phyloP scores from a whole-genome alignment of 2,888 invertebrate genomes.

The Cheilosia urbana region DNA sequence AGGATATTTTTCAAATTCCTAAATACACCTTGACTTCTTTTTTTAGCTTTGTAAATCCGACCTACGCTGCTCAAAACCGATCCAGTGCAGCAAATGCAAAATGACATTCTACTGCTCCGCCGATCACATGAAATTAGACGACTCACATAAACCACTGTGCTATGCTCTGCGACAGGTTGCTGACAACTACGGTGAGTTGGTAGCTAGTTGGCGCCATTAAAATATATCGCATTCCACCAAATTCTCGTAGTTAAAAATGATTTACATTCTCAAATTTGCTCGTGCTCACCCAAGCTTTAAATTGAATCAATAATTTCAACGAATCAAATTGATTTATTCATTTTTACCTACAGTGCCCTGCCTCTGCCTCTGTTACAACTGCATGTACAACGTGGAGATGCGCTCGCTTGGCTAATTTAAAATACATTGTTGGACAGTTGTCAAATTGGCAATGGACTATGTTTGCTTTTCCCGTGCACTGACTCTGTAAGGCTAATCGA shows the following conservation, averaged over 20 bases:
- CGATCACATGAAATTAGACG: slow-evolving; percentile 87
- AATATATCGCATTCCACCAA: too few relatives aligned
- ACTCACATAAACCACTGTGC: slow-evolving; percentile 87
- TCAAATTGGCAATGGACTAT: slow-evolving; percentile 40
- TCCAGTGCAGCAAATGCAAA: slow-evolving; percentile 85
- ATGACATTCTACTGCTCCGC: slow-evolving; percentile 87
- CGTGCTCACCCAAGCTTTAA: slow-evolving; percentile 15
- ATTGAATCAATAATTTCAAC: slow-evolving; percentile 32
- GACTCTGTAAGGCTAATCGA: slow-evolving; percentile 35
- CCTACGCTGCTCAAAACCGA: slow-evolving; percentile 76
- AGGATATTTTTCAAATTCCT: slow-evolving; percentile 31
- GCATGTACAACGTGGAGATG: slow-evolving; percentile 12
- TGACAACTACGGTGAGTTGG: slow-evolving; percentile 84
- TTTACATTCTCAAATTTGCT: slow-evolving; percentile 11
- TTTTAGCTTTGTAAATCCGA: slow-evolving; percentile 81
- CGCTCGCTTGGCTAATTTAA: background rate
- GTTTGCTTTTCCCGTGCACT: slow-evolving; percentile 3
- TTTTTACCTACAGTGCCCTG: background rate
- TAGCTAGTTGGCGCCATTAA: background rate
- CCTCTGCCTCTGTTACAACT: background rate
- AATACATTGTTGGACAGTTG: slow-evolving; percentile 59
- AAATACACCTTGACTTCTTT: slow-evolving; percentile 78
- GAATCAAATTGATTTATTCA: slow-evolving; percentile 29
- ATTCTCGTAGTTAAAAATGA: slow-evolving; percentile 3
- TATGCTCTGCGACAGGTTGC: slow-evolving; percentile 86